These are phyloP conservation scores for Antheraea mylitta DNA, from an alignment of 1,140 invertebrate species.

Conservation along the genomic window DNA sequence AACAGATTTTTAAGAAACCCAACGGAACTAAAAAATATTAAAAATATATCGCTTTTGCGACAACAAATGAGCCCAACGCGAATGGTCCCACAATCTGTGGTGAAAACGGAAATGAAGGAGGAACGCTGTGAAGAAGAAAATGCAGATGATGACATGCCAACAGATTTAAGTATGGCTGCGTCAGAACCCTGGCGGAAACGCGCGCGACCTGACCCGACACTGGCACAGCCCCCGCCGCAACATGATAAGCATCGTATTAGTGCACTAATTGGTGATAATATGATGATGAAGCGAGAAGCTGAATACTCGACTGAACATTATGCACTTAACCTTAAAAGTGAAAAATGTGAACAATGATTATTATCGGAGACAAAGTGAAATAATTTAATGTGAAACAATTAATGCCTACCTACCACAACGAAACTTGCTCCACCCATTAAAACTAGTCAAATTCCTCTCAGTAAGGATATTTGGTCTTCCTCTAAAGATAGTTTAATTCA, in stretches of 20 bases:
- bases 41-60: conserved; percentile 93
- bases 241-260: conserved; percentile 77
- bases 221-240: conserved; percentile 32
- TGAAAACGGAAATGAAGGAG: conserved; percentile 79
- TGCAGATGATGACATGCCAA: conserved; percentile 82
- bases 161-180: conserved; percentile 82
- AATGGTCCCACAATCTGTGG: conserved; percentile 57
- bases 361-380: conserved; percentile 20
- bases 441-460: conserved; percentile 71
- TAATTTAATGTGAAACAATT: conserved; percentile 2
- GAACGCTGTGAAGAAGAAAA: conserved; percentile 78
- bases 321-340: conserved; percentile 75
- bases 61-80: conserved; percentile 88
- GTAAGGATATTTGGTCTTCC: conserved; percentile 57
- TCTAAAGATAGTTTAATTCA: conserved; percentile 36
- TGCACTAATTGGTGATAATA: conserved; percentile 72
- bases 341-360: conserved; percentile 77
- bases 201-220: conserved; percentile 54
- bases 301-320: conserved; percentile 69
- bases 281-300: conserved; percentile 70
- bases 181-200: conserved; percentile 73
- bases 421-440: conserved; percentile 56
- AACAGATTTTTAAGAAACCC: conserved; percentile 92
- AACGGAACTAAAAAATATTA: conserved; percentile 94
- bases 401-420: conserved; percentile 8